Conservation (phyloP, 2,888 invertebrate species). For the Eurois occulta region DNA sequence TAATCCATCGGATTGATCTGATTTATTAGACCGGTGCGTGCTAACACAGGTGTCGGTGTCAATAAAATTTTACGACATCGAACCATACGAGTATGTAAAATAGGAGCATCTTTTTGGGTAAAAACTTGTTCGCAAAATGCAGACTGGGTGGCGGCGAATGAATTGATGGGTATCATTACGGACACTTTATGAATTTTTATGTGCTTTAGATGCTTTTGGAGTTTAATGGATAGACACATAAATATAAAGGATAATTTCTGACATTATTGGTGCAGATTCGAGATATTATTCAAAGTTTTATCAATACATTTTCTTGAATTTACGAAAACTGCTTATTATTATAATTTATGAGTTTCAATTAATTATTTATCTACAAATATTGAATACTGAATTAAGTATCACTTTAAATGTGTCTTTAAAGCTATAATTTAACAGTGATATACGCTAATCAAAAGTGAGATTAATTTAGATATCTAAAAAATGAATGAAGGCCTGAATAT, state of each 20-base stretch:
- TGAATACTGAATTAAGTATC: conserved; percentile 11
- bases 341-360: conserved; percentile 22
- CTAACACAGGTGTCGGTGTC: conserved; percentile 84
- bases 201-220: conserved; percentile 46
- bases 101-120: conserved; percentile 75
- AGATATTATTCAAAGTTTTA: conserved; percentile 25
- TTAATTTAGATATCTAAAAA: not conserved
- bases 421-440: conserved; percentile 12
- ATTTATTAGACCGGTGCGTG: conserved; percentile 84
- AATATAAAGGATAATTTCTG: conserved; percentile 34
- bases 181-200: conserved; percentile 60
- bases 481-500: not conserved
- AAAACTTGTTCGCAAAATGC: conserved; percentile 81
- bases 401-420: not conserved
- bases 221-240: conserved; percentile 44
- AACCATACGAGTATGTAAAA: conserved; percentile 85
- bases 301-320: conserved; percentile 21
- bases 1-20: conserved; percentile 78
- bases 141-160: conserved; percentile 87
- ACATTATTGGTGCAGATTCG: conserved; percentile 25
- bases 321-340: conserved; percentile 8
- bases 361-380: conserved; percentile 19
- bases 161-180: conserved; percentile 75
- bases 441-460: not conserved
- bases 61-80: conserved; percentile 88